phyloP scores from a whole-genome alignment of 2,888 invertebrate genomes.

The Cheilosia impressa region DNA sequence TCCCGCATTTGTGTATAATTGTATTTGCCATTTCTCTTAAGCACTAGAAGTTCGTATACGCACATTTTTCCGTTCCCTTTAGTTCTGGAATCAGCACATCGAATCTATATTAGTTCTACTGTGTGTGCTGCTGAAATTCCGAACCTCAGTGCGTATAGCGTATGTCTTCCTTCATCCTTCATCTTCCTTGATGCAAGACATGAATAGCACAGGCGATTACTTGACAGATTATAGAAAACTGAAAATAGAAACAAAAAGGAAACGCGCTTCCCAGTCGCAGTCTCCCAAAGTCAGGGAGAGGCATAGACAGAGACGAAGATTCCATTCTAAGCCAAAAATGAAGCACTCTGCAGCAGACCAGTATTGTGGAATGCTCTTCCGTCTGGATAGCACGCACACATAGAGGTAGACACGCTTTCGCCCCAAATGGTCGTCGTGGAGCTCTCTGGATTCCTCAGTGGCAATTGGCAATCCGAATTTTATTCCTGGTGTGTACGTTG shows the following conservation, averaged over 20 bases:
- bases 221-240: constrained; percentile 63
- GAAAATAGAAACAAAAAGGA: constrained; percentile 30
- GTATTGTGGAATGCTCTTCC: constrained; percentile 72
- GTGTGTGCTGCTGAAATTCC: constrained; percentile 55
- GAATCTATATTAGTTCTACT: constrained; percentile 47
- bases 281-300: background rate
- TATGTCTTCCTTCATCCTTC: too few species aligned
- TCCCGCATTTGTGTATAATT: background rate
- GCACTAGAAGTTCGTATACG: constrained; percentile 40
- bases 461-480: constrained; percentile 58
- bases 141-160: constrained; percentile 21
- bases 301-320: constrained; percentile 35
- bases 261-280: background rate
- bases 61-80: constrained; percentile 56
- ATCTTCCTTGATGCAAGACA: constrained; percentile 42
- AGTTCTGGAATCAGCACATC: constrained; percentile 55
- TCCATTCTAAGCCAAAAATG: constrained; percentile 52
- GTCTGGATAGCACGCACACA: constrained; percentile 56
- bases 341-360: constrained; percentile 44
- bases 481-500: constrained; percentile 40
- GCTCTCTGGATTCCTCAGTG: constrained; percentile 60
- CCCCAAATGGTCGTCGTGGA: constrained; percentile 68
- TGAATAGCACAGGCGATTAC: constrained; percentile 57
- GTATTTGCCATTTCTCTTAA: background rate
- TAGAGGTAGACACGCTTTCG: constrained; percentile 60